These are phyloP conservation scores for Notechis scutatus DNA, from an alignment of 2,113 vertebrate species.

Conservation along the genomic window DNA sequence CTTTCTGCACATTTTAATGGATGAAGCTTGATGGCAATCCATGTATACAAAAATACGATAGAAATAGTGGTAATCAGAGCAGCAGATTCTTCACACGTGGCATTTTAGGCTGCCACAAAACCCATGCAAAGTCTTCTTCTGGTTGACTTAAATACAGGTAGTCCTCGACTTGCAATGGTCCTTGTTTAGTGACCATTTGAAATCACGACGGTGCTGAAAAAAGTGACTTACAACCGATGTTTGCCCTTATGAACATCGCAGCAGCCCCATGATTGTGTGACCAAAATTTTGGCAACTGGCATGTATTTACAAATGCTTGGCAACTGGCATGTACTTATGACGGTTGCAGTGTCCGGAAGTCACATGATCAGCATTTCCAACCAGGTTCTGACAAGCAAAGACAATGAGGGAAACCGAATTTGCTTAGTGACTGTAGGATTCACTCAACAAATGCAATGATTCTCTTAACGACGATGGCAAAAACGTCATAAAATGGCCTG, in stretches of 20 bases:
- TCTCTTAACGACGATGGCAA: neutral
- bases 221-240: neutral
- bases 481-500: neutral
- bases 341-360: neutral
- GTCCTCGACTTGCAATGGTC: neutral
- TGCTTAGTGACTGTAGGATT: neutral
- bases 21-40: neutral
- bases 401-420: neutral
- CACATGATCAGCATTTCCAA: too few species aligned
- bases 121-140: neutral
- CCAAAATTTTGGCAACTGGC: neutral
- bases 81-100: neutral
- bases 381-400: neutral
- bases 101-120: neutral
- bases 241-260: neutral
- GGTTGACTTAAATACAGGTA: neutral
- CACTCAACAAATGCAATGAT: neutral
- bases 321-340: neutral
- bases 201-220: neutral
- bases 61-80: neutral
- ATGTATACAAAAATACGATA: neutral
- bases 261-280: neutral
- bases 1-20: neutral
- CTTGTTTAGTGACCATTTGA: neutral
- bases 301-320: neutral